Evolutionary conservation across 1,140 invertebrate species (phyloP).

Genomic region (Chlorops oryzae): DNA sequence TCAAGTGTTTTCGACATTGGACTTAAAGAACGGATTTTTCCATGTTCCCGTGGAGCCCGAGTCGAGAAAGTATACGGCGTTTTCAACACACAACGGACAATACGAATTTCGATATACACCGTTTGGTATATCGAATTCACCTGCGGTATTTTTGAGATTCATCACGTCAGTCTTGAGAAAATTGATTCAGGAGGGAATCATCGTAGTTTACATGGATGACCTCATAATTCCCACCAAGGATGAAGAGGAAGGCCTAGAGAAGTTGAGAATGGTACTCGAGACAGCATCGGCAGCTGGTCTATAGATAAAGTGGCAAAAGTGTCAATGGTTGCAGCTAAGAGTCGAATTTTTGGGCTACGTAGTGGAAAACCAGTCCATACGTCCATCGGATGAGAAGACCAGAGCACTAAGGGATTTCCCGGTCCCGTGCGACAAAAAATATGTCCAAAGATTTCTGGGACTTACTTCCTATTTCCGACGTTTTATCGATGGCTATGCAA

Average conservation of each 20-base stretch:
- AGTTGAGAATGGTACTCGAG: slow-evolving; percentile 5
- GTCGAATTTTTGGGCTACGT: too few species aligned
- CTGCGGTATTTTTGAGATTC: slow-evolving; percentile 34
- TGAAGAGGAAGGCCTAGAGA: slow-evolving; percentile 6
- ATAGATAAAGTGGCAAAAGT: slow-evolving; percentile 10
- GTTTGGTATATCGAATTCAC: slow-evolving; percentile 48
- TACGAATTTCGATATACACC: slow-evolving; percentile 49
- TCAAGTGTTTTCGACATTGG: slow-evolving; percentile 49
- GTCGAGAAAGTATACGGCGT: slow-evolving; percentile 38
- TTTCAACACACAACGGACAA: slow-evolving; percentile 42
- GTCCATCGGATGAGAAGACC: too few species aligned
- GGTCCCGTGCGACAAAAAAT: too few species aligned
- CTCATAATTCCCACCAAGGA: slow-evolving; percentile 9
- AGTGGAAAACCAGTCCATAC: too few species aligned
- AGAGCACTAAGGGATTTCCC: too few species aligned
- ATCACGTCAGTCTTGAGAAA: not conserved
- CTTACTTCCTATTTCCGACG: too few species aligned
- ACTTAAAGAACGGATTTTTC: slow-evolving; percentile 47
- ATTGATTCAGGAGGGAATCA: not conserved
- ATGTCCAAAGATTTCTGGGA: too few species aligned
- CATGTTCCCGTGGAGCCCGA: slow-evolving; percentile 38
- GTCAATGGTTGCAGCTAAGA: too few species aligned
- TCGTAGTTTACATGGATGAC: slow-evolving; percentile 13
- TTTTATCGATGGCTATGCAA: too few species aligned
- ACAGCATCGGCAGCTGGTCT: slow-evolving; percentile 1